Evolutionary conservation across 2,888 invertebrate species (phyloP), one percentile per base, ranked within the genome.

Genomic region (Aleiodes leptofemur): DNA sequence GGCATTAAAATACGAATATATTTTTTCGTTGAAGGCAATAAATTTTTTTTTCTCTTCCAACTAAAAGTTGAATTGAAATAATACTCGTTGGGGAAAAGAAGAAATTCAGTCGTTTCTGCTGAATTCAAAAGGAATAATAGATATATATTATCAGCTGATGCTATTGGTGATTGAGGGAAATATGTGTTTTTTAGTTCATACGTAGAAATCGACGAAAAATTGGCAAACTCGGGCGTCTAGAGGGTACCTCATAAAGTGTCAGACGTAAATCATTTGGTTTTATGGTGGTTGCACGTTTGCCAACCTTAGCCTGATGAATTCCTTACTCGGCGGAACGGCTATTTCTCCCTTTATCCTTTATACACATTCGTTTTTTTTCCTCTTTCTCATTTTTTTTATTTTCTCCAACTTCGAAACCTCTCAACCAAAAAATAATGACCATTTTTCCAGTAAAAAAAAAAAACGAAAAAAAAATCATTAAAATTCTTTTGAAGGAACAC

Each of bases 241-340:
- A 81, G 79, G 81, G 79, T 83, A 84, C 83, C 83, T 86, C 88
- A 88, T 89, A 88, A 89, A 88, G 86, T 86, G 88, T 89, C 88
- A 85, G 81, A 84, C 86, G 87, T 89, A 89, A 89, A 89, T 89
- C 89, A 89, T 84, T 86, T 71, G 87, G 86, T 89, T 89, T 89
- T 89, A 89, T 89, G 89, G 88, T 88, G 86, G 86, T 86, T 64
- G 87, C 87, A 83, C 88, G 89, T 87, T 88, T 86, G 85, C 88
- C 87, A 88, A 87, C 87, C 88, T 88, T 86, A 85, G 80, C 87
- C 89, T 89, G 89, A 88, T 89, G 89, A 89, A 89, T 89, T 89
- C 88, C 88, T 88, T 83, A 85, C 83, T 83, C 85, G 83, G 83
- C 81, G 84, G 74, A 69, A 70, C 71, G 51, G 73, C 73, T 75